Percentiles rank a stretch among this genome's conserved stretches.
Conservation (phyloP, 1,140 invertebrate genomes). For the Drosophila melanogaster region Release_6_plus_ISO1_MT NT_033779.5:15488001-15488500, state of each 20-base stretch:
- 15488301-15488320: slow-evolving; percentile 22
- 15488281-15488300: slow-evolving; percentile 40
- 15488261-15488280: slow-evolving; percentile 24
- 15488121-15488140: slow-evolving; percentile 38
- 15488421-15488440: background rate
- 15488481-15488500: too few relatives aligned
- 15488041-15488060: slow-evolving; percentile 11
- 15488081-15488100: slow-evolving; percentile 29
- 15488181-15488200: background rate
- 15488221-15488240: slow-evolving; percentile 44
- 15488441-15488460: too few relatives aligned
- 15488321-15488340: slow-evolving; percentile 5
- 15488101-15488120: slow-evolving; percentile 19
- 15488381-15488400: background rate
- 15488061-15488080: slow-evolving; percentile 16
- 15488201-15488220: slow-evolving; percentile 43
- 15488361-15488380: slow-evolving; percentile 24
- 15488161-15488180: slow-evolving; percentile 54
- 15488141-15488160: slow-evolving; percentile 24
- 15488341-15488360: slow-evolving; percentile 11
- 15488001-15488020: slow-evolving; percentile 64
- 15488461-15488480: too few relatives aligned
- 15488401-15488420: background rate
- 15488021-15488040: slow-evolving; percentile 53
- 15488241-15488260: slow-evolving; percentile 45